Conservation (phyloP, 1,140 invertebrate species). For the Tetraneura akinire region DNA sequence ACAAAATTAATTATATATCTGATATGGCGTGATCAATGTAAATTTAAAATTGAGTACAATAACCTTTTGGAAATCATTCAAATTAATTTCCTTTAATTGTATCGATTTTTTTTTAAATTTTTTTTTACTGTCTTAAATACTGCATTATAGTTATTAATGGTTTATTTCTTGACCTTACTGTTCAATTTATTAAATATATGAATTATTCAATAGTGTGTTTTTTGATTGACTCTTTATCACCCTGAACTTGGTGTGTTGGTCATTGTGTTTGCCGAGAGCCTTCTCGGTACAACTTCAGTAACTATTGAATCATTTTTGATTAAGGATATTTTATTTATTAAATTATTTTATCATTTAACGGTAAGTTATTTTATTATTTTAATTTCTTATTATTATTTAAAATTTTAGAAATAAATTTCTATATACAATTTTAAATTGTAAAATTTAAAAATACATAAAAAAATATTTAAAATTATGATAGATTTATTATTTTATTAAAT, state of each 20-base stretch:
- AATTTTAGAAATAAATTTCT: neutral
- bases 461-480: neutral
- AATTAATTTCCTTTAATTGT: neutral
- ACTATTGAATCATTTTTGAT: neutral
- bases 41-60: conserved; percentile 18
- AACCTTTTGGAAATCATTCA: conserved; percentile 13
- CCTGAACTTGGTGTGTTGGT: conserved; percentile 5
- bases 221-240: conserved; percentile 43
- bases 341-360: conserved; percentile 12
- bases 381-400: neutral
- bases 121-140: neutral
- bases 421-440: neutral
- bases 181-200: conserved; percentile 26
- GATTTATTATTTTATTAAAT: neutral
- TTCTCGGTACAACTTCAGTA: conserved; percentile 40
- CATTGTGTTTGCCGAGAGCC: conserved; percentile 38
- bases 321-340: neutral
- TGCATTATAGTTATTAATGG: conserved; percentile 17
- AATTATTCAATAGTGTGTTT: conserved; percentile 32
- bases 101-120: neutral
- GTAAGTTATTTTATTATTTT: conserved; percentile 10
- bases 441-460: neutral
- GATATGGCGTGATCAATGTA: neutral
- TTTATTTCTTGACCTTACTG: conserved; percentile 40
- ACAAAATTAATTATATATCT: conserved; percentile 24